Evolutionary conservation across 2,888 invertebrate species (phyloP).

Genomic region (Drosophila subquinaria): DNA sequence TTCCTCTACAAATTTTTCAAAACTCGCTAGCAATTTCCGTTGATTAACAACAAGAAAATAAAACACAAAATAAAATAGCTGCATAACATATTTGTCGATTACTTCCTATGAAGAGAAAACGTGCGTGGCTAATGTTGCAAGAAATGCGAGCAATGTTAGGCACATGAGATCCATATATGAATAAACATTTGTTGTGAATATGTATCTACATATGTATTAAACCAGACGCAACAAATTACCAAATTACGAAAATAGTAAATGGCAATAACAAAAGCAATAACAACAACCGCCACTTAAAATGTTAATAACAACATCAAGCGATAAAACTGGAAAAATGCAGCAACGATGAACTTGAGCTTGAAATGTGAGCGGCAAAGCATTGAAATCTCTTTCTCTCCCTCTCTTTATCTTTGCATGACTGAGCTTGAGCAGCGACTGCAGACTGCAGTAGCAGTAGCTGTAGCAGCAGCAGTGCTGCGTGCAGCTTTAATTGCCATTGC

Average conservation of each 20-base stretch:
- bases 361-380: slow-evolving; percentile 57
- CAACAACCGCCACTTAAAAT: slow-evolving; percentile 63
- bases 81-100: slow-evolving; percentile 57
- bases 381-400: slow-evolving; percentile 25
- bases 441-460: slow-evolving; percentile 19
- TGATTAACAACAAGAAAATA: slow-evolving; percentile 42
- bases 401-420: slow-evolving; percentile 38
- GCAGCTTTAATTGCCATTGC: slow-evolving; percentile 8
- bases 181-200: slow-evolving; percentile 11
- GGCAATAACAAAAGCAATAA: slow-evolving; percentile 42
- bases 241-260: slow-evolving; percentile 60
- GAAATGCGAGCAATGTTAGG: slow-evolving; percentile 68
- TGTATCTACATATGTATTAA: slow-evolving; percentile 7
- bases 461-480: slow-evolving; percentile 13
- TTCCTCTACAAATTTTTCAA: slow-evolving; percentile 66
- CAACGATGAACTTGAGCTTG: slow-evolving; percentile 78
- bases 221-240: slow-evolving; percentile 59
- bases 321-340: slow-evolving; percentile 73
- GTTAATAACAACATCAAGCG: slow-evolving; percentile 71
- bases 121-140: slow-evolving; percentile 71
- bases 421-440: slow-evolving; percentile 27
- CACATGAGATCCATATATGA: slow-evolving; percentile 42
- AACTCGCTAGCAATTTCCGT: slow-evolving; percentile 68
- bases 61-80: slow-evolving; percentile 36
- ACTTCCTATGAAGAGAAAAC: slow-evolving; percentile 65